phyloP scores from a whole-genome alignment of 2,797 vertebrate species.

The Pelochelys cantorii region DNA sequence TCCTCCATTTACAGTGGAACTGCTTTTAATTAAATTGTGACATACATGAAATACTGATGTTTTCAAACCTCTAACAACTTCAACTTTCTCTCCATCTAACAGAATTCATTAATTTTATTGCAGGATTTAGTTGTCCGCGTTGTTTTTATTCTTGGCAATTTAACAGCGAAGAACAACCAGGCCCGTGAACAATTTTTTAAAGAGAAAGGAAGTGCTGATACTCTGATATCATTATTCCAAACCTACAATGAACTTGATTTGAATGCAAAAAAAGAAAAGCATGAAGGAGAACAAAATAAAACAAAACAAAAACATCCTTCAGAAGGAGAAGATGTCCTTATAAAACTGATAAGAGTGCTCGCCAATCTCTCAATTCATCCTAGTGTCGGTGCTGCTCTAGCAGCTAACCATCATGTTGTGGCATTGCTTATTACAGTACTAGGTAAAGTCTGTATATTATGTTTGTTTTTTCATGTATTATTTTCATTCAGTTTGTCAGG shows the following conservation, averaged over 20 bases:
- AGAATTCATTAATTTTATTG: slow-evolving; percentile 44
- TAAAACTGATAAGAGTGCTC: slow-evolving; percentile 92
- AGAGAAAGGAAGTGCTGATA: slow-evolving; percentile 80
- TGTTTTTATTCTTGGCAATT: slow-evolving; percentile 93
- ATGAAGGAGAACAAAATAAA: not conserved
- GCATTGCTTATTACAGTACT: slow-evolving; percentile 87
- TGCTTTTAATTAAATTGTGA: slow-evolving; percentile 12
- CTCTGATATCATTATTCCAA: slow-evolving; percentile 86
- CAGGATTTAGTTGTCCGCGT: slow-evolving; percentile 93
- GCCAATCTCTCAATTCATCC: slow-evolving; percentile 93
- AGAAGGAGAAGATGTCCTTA: slow-evolving; percentile 88
- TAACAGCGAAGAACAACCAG: slow-evolving; percentile 86
- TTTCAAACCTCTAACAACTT: slow-evolving; percentile 17
- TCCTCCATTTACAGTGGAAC: slow-evolving; percentile 14
- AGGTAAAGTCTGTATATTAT: slow-evolving; percentile 80
- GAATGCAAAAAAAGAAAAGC: not conserved
- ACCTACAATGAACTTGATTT: slow-evolving; percentile 80
- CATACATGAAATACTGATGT: slow-evolving; percentile 27
- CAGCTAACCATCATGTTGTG: slow-evolving; percentile 78
- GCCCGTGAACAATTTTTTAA: slow-evolving; percentile 86
- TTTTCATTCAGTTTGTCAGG: not conserved
- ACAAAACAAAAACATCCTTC: not conserved
- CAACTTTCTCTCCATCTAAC: slow-evolving; percentile 22
- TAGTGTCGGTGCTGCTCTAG: slow-evolving; percentile 83
- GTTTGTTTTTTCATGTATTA: not conserved